These are phyloP conservation scores for Arbacia lixula DNA, from an alignment of 53 echinoderm and acorn worm genomes.

Conservation along the genomic window DNA sequence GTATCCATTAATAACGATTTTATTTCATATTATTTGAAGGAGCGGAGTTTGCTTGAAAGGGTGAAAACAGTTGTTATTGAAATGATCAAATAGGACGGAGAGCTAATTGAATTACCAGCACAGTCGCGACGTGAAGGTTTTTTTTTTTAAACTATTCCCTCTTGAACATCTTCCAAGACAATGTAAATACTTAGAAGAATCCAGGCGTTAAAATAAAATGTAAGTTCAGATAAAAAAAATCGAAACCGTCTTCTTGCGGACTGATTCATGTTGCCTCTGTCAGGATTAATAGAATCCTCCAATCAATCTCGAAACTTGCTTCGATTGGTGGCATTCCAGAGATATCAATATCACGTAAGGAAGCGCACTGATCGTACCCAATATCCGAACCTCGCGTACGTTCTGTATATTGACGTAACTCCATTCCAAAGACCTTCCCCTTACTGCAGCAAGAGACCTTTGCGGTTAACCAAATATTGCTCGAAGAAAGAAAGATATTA, in stretches of 20 bases:
- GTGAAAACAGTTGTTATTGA: conserved; percentile 34
- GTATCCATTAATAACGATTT: conserved; percentile 4
- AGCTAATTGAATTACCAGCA: conserved; percentile 23
- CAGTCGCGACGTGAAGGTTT: conserved; percentile 14
- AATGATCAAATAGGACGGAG: conserved; percentile 11
- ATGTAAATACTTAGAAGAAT: no score
- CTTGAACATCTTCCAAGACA: background rate
- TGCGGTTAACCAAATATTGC: conserved; percentile 53
- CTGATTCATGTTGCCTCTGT: no score
- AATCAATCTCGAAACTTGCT: conserved; percentile 24
- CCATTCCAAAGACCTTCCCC: conserved; percentile 31
- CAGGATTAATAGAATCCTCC: conserved; percentile 28
- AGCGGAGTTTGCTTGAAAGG: no score
- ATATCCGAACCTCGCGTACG: conserved; percentile 32
- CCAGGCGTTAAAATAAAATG: no score
- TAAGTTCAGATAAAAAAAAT: no score
- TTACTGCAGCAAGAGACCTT: conserved; percentile 14
- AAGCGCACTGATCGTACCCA: conserved; percentile 29
- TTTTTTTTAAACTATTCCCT: conserved; percentile 4
- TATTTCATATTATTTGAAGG: no score
- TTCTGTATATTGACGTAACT: conserved; percentile 6
- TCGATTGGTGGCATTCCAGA: conserved; percentile 5
- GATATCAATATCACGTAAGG: conserved; percentile 18
- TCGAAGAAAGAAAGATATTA: background rate
- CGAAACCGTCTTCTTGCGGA: no score